Base-by-base conservation (phyloP, 2,888 invertebrate genomes). In the Dastarcus helophoroides region DNA sequence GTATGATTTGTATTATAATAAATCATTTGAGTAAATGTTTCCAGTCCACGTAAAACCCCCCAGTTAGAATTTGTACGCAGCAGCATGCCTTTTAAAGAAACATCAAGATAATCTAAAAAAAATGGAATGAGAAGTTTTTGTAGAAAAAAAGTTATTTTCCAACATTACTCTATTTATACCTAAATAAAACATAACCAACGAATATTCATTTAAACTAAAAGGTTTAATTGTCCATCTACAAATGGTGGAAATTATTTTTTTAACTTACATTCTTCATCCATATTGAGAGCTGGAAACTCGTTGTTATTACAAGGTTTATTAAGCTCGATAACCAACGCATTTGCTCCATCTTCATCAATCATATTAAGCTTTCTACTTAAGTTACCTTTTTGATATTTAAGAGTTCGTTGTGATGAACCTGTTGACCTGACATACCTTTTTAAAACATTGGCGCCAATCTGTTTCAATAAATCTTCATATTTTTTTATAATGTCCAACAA, bases 41-140 rank as follows among this genome's bases (percentile, higher is more conserved):
- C 91, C 42, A 94, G 62, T 1, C 86, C 93, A 46, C 88, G 67
- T 22, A 93, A 54, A 28, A 80, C 68, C 17, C 91, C 91, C 91
- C 91, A 93, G 41, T 86, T 64, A 2, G 76, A 71, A 11, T 56
- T 24, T 9, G 58, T 44, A 15, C 38, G 39, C 12, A 60, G 34
- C 22, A 40, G 22, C 8, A 26, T 32, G 3, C 27, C 34, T 10
- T 32, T 23, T 9, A 30, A 25, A 5, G 38, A 39, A 8, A 57
- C 35, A 23, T 35, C 37, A 10, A 57, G 29, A 4, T 36, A 28
- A 44, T 56, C 56, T 56, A 32, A 28, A 43, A 39, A 29, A 4
- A 28, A 24, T 22, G 5, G 31, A 13, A 14, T n/a, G n/a, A n/a
- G n/a, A n/a, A n/a, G n/a, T n/a, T n/a, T n/a, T n/a, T 6, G 7